Evolutionary conservation across 1,140 invertebrate species (phyloP), one percentile per base, ranked within the genome.

Genomic region (Apis florea): DNA sequence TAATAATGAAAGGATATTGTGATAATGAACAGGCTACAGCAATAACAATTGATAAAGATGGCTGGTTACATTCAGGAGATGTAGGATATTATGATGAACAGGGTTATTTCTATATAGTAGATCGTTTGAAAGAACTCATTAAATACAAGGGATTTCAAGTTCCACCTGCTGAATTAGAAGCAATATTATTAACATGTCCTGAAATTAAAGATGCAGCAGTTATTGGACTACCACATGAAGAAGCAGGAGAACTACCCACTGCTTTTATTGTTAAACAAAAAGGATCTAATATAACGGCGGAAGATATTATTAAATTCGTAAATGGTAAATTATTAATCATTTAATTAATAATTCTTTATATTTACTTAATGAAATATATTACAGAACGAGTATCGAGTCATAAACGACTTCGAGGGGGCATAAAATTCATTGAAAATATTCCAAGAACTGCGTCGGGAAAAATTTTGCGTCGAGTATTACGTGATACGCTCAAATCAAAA

Each of bases 51-150:
- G 93, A 95, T 72, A 90, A 95, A 69, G 95, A 96, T 54, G 96
- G 96, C 13, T 97, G 95, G 95, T 92, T 96, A 13, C 95, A 96
- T 83, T 96, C 96, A 24, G 96, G 96, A 12, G 96, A 97, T 90
- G 90, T 97, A 69, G 95, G 95, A 12, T 96, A 95, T 87, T 95
- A 95, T 73, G 96, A 97, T 77, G 93, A 96, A n/a, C 92, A 96
- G 17, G 93, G 94, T 8, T 95, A 93, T 80, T 94, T 96, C 82
- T 96, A 93, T 85, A 95, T 97, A 84, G 95, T 96, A 1, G 97
- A 97, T 86, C 92, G 97, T 63, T 87, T 96, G n/a, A 97, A 97
- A 83, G 96, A 97, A 90, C 93, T 97, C 26, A 96, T 97, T 75
- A 97, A 97, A 90, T 97, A 96, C 71, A 95, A 95, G 90, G 95